These are phyloP conservation scores for Nebria ingens DNA, from an alignment of 1,140 invertebrate genomes.

Conservation along the genomic window DNA sequence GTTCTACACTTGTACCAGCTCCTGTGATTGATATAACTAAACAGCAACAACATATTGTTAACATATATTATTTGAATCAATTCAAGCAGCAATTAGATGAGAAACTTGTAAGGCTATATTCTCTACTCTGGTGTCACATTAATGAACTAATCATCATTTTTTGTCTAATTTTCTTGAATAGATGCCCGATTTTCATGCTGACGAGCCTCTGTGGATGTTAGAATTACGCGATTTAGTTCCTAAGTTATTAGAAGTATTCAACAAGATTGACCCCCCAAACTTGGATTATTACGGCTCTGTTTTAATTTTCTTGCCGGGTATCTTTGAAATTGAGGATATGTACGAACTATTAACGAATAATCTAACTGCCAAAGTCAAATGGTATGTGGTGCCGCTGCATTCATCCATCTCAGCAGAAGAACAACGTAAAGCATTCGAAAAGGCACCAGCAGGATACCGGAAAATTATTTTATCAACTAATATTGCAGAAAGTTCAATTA, in stretches of 20 bases:
- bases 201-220: slow-evolving; percentile 40
- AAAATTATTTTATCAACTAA: slow-evolving; percentile 93
- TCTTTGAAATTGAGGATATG: slow-evolving; percentile 68
- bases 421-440: slow-evolving; percentile 58
- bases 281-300: slow-evolving; percentile 46
- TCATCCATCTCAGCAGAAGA: slow-evolving; percentile 57
- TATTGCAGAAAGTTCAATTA: slow-evolving; percentile 95
- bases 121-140: slow-evolving; percentile 11
- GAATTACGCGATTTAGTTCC: slow-evolving; percentile 48
- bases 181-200: slow-evolving; percentile 37
- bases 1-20: slow-evolving; percentile 35
- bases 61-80: slow-evolving; percentile 61
- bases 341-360: slow-evolving; percentile 31
- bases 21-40: slow-evolving; percentile 47
- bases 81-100: slow-evolving; percentile 26
- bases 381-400: slow-evolving; percentile 54
- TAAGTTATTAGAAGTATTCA: slow-evolving; percentile 57
- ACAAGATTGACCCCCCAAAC: slow-evolving; percentile 50
- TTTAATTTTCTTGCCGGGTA: slow-evolving; percentile 80
- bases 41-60: slow-evolving; percentile 41
- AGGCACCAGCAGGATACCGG: slow-evolving; percentile 41
- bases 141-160: slow-evolving; percentile 12
- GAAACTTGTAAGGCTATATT: slow-evolving; percentile 26
- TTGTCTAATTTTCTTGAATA: slow-evolving; percentile 29
- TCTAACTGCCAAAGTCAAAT: slow-evolving; percentile 32